phyloP scores from a whole-genome alignment of 2,113 vertebrate species.

The Hippolais icterina region DNA sequence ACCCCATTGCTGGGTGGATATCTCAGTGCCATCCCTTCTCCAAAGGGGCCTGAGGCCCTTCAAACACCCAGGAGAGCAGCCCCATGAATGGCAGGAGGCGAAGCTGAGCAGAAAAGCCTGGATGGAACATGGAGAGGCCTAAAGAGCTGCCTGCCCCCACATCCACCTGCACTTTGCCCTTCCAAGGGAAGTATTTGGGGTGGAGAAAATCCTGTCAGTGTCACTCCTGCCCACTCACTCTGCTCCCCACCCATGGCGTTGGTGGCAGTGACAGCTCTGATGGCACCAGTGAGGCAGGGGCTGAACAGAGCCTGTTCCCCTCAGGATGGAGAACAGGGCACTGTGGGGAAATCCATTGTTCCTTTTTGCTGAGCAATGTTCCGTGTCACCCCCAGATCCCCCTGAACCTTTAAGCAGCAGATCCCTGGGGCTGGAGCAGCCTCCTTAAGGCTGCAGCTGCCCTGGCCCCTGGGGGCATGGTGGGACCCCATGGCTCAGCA shows the following conservation, averaged over 20 bases:
- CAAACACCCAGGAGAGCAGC: accelerated
- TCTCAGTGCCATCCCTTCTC: neutral
- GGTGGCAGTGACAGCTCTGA: neutral
- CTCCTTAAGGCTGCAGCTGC: neutral
- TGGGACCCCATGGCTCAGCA: no score
- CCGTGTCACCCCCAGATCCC: neutral
- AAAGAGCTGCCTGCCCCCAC: neutral
- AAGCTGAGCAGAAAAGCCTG: neutral
- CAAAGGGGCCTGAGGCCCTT: neutral
- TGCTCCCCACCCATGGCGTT: neutral
- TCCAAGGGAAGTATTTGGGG: accelerated
- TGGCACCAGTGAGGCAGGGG: neutral
- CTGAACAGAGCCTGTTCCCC: neutral
- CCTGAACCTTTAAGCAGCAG: accelerated
- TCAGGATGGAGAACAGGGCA: neutral
- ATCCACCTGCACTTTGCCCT: neutral
- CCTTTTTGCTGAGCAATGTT: accelerated
- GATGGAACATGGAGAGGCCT: accelerated
- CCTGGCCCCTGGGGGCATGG: no score
- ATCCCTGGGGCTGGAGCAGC: neutral
- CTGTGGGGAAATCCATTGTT: accelerated
- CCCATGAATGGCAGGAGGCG: accelerated
- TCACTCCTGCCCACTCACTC: neutral
- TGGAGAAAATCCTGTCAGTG: accelerated
- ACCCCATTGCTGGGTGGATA: accelerated